A percentile compares a stretch with the other conserved stretches of the same genome.
These are phyloP conservation scores for Cololabis saira DNA, from an alignment of 2,113 vertebrate genomes.

Conservation along the genomic window DNA sequence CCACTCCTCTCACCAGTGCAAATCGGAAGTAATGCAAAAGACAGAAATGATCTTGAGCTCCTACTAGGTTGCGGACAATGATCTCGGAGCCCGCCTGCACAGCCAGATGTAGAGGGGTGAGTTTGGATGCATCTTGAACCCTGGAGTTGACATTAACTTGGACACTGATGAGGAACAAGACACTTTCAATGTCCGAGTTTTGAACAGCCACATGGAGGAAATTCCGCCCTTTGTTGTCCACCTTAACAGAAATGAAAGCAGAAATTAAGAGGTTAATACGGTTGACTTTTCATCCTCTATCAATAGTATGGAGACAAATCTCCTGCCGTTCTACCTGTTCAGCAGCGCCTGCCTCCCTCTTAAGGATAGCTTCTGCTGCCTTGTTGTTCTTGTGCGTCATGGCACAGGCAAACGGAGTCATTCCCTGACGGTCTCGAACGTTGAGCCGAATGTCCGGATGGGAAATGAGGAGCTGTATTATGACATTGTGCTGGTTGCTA, in stretches of 20 bases:
- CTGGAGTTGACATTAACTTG: conserved; percentile 97
- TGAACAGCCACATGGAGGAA: conserved; percentile 97
- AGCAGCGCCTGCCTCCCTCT: conserved; percentile 94
- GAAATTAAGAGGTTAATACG: neutral
- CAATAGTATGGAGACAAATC: accelerated
- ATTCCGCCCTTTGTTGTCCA: conserved; percentile 98
- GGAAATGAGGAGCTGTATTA: conserved; percentile 96
- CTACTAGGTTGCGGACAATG: conserved; percentile 97
- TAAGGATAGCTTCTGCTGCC: conserved; percentile 95
- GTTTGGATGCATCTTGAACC: conserved; percentile 94
- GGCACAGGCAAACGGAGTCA: conserved; percentile 97
- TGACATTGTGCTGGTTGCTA: conserved; percentile 93
- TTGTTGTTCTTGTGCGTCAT: conserved; percentile 99
- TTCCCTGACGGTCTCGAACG: conserved; percentile 92
- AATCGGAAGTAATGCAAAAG: neutral
- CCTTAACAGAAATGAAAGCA: conserved; percentile 72
- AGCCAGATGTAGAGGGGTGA: conserved; percentile 94
- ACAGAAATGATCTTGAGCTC: neutral
- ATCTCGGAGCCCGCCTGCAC: conserved; percentile 98
- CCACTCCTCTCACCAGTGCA: neutral
- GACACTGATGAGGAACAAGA: conserved; percentile 97
- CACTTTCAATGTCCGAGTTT: conserved; percentile 96
- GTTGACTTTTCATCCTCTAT: accelerated
- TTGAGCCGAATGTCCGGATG: conserved; percentile 94
- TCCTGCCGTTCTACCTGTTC: conserved; percentile 87